A percentile compares a stretch with the other conserved stretches of the same genome.
Conservation (phyloP, 1,140 invertebrate genomes). For the Brachionus rubens region DNA sequence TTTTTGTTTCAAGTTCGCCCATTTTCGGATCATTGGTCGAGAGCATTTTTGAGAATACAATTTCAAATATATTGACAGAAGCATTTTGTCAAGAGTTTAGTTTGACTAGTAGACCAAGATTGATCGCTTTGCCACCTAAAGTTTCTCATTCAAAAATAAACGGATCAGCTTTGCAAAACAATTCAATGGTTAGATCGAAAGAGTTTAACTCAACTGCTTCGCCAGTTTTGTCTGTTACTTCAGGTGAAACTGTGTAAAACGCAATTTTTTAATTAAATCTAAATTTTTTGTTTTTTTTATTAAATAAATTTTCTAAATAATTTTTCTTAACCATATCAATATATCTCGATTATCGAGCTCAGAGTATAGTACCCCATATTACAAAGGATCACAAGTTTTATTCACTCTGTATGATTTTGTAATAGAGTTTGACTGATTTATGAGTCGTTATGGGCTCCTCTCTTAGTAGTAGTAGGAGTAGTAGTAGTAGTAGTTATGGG, state of each 20-base stretch:
- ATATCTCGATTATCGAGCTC: no score
- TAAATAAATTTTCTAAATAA: neutral
- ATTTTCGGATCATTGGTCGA: conserved; percentile 56
- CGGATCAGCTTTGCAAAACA: neutral
- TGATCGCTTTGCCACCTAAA: conserved; percentile 56
- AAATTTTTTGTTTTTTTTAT: no score
- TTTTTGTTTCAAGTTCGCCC: no score
- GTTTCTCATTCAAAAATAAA: conserved; percentile 18
- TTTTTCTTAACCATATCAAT: no score
- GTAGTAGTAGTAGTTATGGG: no score
- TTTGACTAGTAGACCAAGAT: conserved; percentile 57
- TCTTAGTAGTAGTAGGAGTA: no score
- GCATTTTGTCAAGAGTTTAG: conserved; percentile 57
- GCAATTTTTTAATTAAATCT: neutral
- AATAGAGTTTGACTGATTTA: no score
- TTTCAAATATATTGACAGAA: conserved; percentile 58
- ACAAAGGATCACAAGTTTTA: no score
- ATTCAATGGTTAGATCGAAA: neutral
- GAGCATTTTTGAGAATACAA: conserved; percentile 56
- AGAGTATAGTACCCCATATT: no score
- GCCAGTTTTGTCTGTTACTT: neutral
- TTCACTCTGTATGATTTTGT: no score
- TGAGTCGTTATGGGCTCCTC: no score
- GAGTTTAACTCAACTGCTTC: neutral
- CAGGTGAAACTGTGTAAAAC: neutral